A percentile compares a stretch with the other conserved stretches of the same genome.
These are phyloP conservation scores for Hyalella azteca DNA, from an alignment of 2,888 invertebrate species.

Conservation along the genomic window DNA sequence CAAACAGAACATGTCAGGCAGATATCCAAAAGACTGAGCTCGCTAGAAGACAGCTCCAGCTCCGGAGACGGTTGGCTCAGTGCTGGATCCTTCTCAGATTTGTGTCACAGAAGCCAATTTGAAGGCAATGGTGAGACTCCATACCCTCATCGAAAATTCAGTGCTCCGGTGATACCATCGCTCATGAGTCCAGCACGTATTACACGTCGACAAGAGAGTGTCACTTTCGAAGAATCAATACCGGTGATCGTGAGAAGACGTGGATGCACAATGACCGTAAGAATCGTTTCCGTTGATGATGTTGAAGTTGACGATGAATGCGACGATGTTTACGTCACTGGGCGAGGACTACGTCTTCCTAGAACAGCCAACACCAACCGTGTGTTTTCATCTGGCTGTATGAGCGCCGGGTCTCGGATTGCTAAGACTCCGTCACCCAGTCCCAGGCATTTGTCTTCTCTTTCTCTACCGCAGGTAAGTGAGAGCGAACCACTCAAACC, in stretches of 20 bases:
- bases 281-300: conserved; percentile 58
- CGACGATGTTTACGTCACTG: not conserved
- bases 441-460: conserved; percentile 43
- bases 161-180: not conserved
- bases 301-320: conserved; percentile 35
- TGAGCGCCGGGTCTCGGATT: not conserved
- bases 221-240: conserved; percentile 58
- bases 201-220: conserved; percentile 55
- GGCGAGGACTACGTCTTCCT: not conserved
- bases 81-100: conserved; percentile 17
- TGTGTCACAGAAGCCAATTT: not conserved
- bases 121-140: conserved; percentile 2
- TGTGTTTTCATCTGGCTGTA: not conserved
- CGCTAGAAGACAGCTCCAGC: conserved; percentile 16
- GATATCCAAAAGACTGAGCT: not conserved
- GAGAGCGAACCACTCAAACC: too few relatives aligned
- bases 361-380: not conserved
- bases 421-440: conserved; percentile 30
- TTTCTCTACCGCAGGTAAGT: conserved; percentile 53
- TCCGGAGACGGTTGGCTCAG: conserved; percentile 1
- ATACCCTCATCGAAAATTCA: not conserved
- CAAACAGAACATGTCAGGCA: conserved; percentile 20
- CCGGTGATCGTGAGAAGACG: conserved; percentile 57
- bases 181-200: not conserved
- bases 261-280: conserved; percentile 57